phyloP scores from a whole-genome alignment of 37 sponge, comb jelly and placozoan species.

The Agelas oroides region DNA sequence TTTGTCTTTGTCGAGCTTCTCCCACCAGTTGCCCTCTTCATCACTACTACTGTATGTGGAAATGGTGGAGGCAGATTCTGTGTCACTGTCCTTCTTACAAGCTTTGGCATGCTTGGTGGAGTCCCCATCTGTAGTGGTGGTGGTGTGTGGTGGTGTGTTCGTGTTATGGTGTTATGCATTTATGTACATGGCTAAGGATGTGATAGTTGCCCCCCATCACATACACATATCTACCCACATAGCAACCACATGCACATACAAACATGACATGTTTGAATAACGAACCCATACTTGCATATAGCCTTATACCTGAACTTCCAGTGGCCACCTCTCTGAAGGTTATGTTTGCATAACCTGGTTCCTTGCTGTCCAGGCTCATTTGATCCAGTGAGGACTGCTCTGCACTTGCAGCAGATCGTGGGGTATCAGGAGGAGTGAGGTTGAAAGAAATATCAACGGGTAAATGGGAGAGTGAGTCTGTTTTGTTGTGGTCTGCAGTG shows the following conservation, averaged over 20 bases:
- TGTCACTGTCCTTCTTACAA: not conserved
- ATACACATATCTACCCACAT: too few species aligned
- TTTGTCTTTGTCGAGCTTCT: conserved; percentile 26
- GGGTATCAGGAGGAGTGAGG: conserved; percentile 41
- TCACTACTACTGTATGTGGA: conserved; percentile 21
- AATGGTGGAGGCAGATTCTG: conserved; percentile 40
- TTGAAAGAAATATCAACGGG: not conserved
- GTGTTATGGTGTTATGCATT: not conserved
- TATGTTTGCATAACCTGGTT: conserved; percentile 17
- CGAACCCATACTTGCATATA: too few species aligned
- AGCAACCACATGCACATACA: too few species aligned
- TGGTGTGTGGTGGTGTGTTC: not conserved
- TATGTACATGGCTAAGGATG: not conserved
- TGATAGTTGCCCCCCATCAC: too few species aligned
- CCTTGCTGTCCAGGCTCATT: conserved; percentile 29
- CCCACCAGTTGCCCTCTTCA: too few species aligned
- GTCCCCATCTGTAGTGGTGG: not conserved
- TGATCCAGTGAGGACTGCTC: conserved; percentile 32
- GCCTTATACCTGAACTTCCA: conserved; percentile 47
- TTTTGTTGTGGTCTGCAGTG: too few species aligned
- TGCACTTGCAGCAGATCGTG: conserved; percentile 9
- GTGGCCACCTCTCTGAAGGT: conserved; percentile 39
- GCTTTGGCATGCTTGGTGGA: not conserved
- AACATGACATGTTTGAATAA: too few species aligned
- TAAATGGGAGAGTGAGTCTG: not conserved